Percentiles rank a stretch among this genome's conserved stretches.
These are phyloP conservation scores for Teinopalpus imperialis DNA, from an alignment of 2,888 invertebrate genomes.

Conservation along the genomic window DNA sequence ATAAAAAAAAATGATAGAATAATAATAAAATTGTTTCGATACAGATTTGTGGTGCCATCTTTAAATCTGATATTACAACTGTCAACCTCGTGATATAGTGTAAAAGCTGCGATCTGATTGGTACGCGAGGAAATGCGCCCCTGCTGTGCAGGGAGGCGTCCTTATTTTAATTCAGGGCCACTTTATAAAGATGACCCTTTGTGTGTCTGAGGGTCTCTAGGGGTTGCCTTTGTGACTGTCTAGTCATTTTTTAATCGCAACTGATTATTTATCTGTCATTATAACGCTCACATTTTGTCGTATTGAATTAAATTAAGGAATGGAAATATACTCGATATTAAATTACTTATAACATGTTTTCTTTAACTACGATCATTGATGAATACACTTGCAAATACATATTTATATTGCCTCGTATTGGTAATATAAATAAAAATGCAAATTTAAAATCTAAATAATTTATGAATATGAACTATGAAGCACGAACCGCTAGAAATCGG, in stretches of 20 bases:
- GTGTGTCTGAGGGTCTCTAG: conserved; percentile 70
- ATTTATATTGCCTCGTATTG: too few species aligned
- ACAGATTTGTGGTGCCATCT: conserved; percentile 59
- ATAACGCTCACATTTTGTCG: too few species aligned
- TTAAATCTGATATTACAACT: conserved; percentile 53
- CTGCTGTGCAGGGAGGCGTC: conserved; percentile 48
- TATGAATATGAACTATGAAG: too few species aligned
- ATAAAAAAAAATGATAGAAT: too few species aligned
- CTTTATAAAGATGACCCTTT: conserved; percentile 79
- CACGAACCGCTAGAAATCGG: too few species aligned
- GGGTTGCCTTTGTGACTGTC: conserved; percentile 73
- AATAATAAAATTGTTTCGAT: conserved; percentile 17
- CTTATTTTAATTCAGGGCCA: conserved; percentile 63
- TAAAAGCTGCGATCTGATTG: conserved; percentile 48
- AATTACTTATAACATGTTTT: too few species aligned
- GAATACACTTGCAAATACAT: too few species aligned
- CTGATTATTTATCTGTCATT: conserved; percentile 53
- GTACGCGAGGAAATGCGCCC: conserved; percentile 36
- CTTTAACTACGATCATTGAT: too few species aligned
- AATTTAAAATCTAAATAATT: too few species aligned
- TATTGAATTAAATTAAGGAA: too few species aligned
- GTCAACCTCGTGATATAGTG: conserved; percentile 50
- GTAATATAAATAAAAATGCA: too few species aligned
- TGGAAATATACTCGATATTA: too few species aligned
- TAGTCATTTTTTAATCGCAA: conserved; percentile 67